Evolutionary conservation across 2,797 vertebrate genomes (phyloP), one percentile per base, ranked within the genome.

Genomic region (Melanotaenia nigrans): DNA sequence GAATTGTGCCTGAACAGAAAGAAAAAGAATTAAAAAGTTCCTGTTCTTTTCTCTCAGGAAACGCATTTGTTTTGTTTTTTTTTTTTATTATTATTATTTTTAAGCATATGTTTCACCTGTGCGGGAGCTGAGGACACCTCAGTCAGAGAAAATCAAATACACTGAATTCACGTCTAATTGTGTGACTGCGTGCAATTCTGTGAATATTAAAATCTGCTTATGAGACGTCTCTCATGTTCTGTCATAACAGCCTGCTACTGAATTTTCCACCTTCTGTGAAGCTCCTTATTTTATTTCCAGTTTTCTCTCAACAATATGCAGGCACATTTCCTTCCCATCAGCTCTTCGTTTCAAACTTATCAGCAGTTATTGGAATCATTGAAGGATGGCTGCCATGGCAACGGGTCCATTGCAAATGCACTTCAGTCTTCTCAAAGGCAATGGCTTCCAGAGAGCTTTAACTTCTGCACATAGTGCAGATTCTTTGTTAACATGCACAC

Each of bases 341-440:
- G 63, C 62, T 22, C 45, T 55, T 69, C 65, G 60, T 85, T 81
- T 82, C 51, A 83, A 79, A 83, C 71, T 73, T 79, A 74, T 77
- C 73, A 67, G 57, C 58, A 54, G 61, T 78, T 82, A 85, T 80
- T 73, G 65, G 30, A 85, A 51, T 69, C 60, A 65, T 11, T 63
- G 67, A 79, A 67, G 42, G 55, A 56, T 55, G 68, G 86, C 78
- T 90, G 85, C 87, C 76, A 89, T 89, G 79, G 82, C 80, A 90
- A 92, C 82, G 13, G 24, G 70, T 65, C 56, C 20, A 36, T 53
- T 63, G 60, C 51, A 74, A 80, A 78, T 63, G 51, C 77, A 71
- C 49, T 77, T 75, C 65, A 79, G 35, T 72, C 38, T 61, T 64
- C 75, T 83, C 73, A 76, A 85, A 80, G 71, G 66, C 35, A 65